Evolutionary conservation across 2,888 invertebrate genomes (phyloP).

Genomic region (Epinotia brunnichana): DNA sequence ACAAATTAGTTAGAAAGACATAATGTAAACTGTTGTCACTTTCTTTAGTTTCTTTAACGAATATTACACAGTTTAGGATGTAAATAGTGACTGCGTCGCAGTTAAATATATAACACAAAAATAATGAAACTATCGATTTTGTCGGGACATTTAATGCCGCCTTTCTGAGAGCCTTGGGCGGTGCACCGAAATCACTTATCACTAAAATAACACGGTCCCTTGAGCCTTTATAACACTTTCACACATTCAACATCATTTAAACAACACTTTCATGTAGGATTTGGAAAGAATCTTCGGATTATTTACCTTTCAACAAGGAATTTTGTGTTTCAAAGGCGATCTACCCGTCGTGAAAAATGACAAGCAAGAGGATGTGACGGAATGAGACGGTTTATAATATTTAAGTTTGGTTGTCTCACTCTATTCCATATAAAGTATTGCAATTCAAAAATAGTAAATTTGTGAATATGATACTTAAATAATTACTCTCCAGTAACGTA

Average conservation of each 20-base stretch:
- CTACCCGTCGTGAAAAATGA: conserved; percentile 42
- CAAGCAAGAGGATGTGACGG: conserved; percentile 26
- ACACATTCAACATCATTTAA: conserved; percentile 11
- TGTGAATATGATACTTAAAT: not conserved
- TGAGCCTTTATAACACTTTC: conserved; percentile 19
- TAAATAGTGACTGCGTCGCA: not conserved
- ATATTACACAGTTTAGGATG: not conserved
- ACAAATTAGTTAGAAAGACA: too few relatives aligned
- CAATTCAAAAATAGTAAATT: not conserved
- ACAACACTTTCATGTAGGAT: conserved; percentile 12
- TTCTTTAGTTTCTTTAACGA: not conserved
- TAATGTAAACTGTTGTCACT: not conserved
- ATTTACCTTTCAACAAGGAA: conserved; percentile 45
- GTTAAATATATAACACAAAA: conserved; percentile 27
- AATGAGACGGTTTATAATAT: conserved; percentile 15
- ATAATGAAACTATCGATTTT: conserved; percentile 39
- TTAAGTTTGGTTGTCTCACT: not conserved
- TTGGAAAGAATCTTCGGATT: conserved; percentile 30
- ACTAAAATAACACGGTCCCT: conserved; percentile 34
- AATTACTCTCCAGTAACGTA: not conserved
- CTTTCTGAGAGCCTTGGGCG: conserved; percentile 24
- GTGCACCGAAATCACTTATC: conserved; percentile 34
- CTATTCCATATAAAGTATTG: not conserved
- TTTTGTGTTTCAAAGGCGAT: conserved; percentile 29
- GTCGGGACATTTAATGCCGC: conserved; percentile 29